Evolutionary conservation across 2,113 vertebrate species (phyloP).

Genomic region (Gymnarchus niloticus): DNA sequence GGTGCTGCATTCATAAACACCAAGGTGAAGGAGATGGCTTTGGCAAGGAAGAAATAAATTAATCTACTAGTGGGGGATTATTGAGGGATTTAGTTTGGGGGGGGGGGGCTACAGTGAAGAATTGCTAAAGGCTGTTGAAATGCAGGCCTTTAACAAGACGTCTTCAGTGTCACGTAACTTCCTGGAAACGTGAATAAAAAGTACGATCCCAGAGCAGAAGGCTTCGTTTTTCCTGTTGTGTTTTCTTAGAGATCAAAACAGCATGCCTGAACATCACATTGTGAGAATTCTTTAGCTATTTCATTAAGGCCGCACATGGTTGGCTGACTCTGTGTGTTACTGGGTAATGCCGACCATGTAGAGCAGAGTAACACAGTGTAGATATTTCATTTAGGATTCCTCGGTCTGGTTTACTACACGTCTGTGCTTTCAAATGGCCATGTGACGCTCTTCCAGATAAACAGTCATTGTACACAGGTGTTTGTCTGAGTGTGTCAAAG

Average conservation of each 20-base stretch:
- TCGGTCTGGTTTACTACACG: neutral
- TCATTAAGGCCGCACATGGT: neutral
- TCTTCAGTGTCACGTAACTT: conserved; percentile 44
- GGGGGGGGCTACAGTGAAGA: conserved; percentile 44
- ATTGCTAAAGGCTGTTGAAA: conserved; percentile 55
- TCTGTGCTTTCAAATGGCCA: conserved; percentile 6
- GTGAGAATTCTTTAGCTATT: neutral
- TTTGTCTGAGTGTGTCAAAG: neutral
- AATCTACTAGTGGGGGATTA: conserved; percentile 63
- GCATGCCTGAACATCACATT: conserved; percentile 9
- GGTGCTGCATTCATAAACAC: conserved; percentile 50
- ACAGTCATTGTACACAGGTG: neutral
- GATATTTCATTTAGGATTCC: neutral
- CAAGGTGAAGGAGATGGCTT: conserved; percentile 55
- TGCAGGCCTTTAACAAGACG: conserved; percentile 33
- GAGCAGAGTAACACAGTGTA: neutral
- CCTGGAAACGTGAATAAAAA: conserved; percentile 55
- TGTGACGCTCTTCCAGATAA: neutral
- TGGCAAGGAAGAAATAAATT: conserved; percentile 50
- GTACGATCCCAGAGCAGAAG: conserved; percentile 50
- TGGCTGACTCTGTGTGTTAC: neutral
- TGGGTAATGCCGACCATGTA: conserved; percentile 17
- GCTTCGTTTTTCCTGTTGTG: conserved; percentile 31
- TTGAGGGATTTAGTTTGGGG: conserved; percentile 52
- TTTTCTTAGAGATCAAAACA: neutral